Conservation (phyloP, 2,797 vertebrate genomes). For the Pipistrellus kuhlii region DNA sequence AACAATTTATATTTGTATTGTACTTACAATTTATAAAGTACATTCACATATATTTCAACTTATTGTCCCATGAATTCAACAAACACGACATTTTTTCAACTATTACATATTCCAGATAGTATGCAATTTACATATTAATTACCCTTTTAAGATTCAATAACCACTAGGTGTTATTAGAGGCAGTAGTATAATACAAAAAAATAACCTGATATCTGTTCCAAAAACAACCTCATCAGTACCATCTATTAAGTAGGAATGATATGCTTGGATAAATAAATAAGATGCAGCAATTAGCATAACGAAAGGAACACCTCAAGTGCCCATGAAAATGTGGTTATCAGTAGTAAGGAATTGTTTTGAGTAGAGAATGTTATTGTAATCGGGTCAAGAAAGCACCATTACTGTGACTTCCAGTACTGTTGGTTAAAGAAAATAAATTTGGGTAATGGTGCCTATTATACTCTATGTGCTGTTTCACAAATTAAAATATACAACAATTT, state of each 20-base stretch:
- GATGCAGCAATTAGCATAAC: neutral
- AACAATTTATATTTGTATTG: neutral
- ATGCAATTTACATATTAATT: neutral
- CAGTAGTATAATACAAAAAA: neutral
- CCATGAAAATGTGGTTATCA: neutral
- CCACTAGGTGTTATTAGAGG: neutral
- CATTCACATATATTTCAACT: constrained; percentile 11
- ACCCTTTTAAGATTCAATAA: constrained; percentile 30
- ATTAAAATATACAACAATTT: constrained; percentile 40
- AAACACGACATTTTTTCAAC: constrained; percentile 13
- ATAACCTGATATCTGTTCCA: neutral
- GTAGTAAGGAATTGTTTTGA: neutral
- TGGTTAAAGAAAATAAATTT: neutral
- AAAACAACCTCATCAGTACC: neutral
- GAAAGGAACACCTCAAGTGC: neutral
- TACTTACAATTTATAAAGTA: constrained; percentile 18
- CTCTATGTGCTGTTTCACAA: neutral
- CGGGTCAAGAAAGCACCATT: constrained; percentile 6
- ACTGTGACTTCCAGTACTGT: neutral
- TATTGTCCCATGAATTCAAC: constrained; percentile 9
- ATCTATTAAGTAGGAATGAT: neutral
- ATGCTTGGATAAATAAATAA: constrained; percentile 11
- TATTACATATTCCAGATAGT: neutral
- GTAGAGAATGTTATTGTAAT: neutral
- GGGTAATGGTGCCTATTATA: neutral